A percentile compares a stretch with the other conserved stretches of the same genome.
phyloP scores from a whole-genome alignment of 2,113 vertebrate genomes.

The Gobius niger region DNA sequence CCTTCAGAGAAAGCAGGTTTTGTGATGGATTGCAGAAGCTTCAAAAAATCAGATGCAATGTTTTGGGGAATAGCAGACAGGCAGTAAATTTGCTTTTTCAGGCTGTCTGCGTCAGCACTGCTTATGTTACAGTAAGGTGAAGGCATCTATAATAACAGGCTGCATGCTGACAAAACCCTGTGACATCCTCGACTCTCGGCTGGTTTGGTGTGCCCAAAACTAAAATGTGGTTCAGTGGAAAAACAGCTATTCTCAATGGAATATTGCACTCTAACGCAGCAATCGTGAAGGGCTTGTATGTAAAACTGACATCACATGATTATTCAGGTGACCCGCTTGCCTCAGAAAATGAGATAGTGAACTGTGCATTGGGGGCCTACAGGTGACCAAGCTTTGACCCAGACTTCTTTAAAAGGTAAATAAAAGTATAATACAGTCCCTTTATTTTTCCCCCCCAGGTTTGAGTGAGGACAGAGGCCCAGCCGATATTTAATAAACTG shows the following conservation, averaged over 20 bases:
- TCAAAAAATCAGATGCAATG: slow-evolving; percentile 7
- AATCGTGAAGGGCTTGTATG: not conserved
- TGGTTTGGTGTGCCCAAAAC: slow-evolving; percentile 1
- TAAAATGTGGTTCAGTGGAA: not conserved
- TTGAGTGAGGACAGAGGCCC: slow-evolving; percentile 14
- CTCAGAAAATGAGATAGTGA: not conserved
- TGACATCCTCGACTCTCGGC: not conserved
- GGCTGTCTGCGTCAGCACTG: not conserved
- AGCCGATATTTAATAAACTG: not conserved
- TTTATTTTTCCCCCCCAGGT: not conserved
- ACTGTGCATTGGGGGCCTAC: not conserved
- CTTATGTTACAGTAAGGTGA: slow-evolving; percentile 3
- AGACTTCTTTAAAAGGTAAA: not conserved
- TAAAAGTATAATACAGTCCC: not conserved
- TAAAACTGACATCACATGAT: not conserved
- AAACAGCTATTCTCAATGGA: not conserved
- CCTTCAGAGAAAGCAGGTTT: not conserved
- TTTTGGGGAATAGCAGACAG: slow-evolving; percentile 6
- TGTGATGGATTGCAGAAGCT: slow-evolving; percentile 7
- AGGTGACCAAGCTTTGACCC: not conserved
- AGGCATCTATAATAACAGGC: slow-evolving; percentile 10
- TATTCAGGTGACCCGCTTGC: too few species aligned
- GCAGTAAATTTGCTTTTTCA: not conserved
- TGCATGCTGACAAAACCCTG: slow-evolving; percentile 10
- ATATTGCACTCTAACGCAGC: not conserved